A percentile compares a stretch with the other conserved stretches of the same genome.
phyloP scores from a whole-genome alignment of 2,888 invertebrate genomes.

The Eupithecia subumbrata region DNA sequence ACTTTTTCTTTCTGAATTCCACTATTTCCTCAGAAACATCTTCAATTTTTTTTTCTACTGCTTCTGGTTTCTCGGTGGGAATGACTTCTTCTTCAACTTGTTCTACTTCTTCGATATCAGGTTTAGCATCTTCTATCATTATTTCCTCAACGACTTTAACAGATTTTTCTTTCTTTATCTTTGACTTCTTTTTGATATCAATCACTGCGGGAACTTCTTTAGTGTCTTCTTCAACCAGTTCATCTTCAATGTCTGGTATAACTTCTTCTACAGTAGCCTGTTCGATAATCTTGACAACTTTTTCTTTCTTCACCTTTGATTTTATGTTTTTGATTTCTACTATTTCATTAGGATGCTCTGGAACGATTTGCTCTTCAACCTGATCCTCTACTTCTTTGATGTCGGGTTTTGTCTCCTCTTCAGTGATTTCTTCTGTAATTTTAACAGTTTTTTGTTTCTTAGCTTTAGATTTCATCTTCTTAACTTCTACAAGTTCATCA shows the following conservation, averaged over 20 bases:
- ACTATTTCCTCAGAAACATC: neutral
- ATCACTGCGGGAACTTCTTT: neutral
- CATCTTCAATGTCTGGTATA: neutral
- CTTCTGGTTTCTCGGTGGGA: neutral
- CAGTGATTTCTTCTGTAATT: neutral
- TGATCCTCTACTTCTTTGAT: neutral
- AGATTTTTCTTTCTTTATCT: neutral
- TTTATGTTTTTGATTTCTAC: neutral
- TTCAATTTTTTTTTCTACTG: constrained; percentile 1
- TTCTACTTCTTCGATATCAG: neutral
- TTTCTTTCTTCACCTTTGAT: neutral
- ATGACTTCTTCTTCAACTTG: neutral
- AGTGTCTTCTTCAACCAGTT: neutral
- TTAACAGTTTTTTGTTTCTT: constrained; percentile 20
- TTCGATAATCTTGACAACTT: neutral
- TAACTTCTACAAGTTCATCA: neutral
- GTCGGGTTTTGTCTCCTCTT: neutral
- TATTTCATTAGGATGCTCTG: neutral
- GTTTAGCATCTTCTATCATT: neutral
- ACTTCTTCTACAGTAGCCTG: neutral
- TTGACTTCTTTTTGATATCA: neutral
- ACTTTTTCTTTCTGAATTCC: constrained; percentile 13
- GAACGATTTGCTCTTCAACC: neutral
- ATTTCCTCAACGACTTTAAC: neutral
- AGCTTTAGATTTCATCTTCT: constrained; percentile 13